Base-by-base conservation (phyloP, 2,113 vertebrate species). In the Dicerorhinus sumatrensis region DNA sequence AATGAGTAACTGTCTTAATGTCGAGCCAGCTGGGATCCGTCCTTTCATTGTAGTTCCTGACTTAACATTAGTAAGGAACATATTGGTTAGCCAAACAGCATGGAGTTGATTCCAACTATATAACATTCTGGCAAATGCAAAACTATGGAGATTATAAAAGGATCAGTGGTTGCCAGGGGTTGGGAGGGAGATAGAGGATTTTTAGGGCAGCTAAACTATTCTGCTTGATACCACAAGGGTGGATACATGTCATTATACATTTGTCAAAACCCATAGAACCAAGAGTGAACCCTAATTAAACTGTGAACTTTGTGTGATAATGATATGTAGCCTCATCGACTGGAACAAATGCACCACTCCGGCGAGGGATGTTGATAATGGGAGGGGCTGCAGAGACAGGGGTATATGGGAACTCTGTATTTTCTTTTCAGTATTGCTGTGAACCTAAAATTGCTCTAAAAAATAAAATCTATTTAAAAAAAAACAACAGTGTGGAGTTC, bases 391-490 rank as follows among this genome's bases (percentile, higher is more conserved):
- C 17, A 18, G 48, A 31, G 18, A n/a, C 12, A 42, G 13, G 63
- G 51, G 13, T 16, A 54, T 31, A 65, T 14, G 23, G 54, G 33
- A 17, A 27, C 77, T 65, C 16, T 46, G n/a, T 46, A 9, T 23
- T 56, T 79, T 46, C 48, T 81, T 7, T 51, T 69, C 56, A 63
- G 23, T 82, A 89, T 80, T 73, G 67, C n/a, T 89, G 29, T 75
- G 56, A 82, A 83, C 29, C 21, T 89, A 75, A 82, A 65, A 75
- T 29, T 46, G 27, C 67, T 82, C 48, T 54, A 82, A 81, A 88
- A 89, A 63, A 36, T 69, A 69, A 42, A 51, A 21, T 36, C 31
- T 62, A 21, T 77, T 89, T 11, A 20, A 58, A 58, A 48, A 48
- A 86, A 31, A 86, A 73, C 27, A 60, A 20, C 23, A 58, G 4